Base-by-base conservation (phyloP, 2,888 invertebrate species). In the Cheilosia vernalis region DNA sequence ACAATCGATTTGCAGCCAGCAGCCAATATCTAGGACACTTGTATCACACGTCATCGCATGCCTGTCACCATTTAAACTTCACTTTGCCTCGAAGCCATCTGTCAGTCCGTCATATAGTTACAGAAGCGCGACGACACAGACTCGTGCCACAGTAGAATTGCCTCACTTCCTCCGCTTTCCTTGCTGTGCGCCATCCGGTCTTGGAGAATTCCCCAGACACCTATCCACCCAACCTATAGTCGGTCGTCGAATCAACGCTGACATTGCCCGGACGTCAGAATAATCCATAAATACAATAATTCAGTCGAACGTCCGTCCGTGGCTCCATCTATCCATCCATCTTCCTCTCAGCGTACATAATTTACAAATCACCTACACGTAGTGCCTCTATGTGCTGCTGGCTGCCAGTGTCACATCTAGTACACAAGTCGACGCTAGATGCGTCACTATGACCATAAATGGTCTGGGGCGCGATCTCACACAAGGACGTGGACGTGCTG, bases 401-500 rank as follows among this genome's bases (percentile, higher is more conserved):
- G 27, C 27, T 27, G 27, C 21, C 51, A 51, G 61, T 70, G 58
- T 69, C 70, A 76, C 69, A 81, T 81, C 69, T 81, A 72, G 83
- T 73, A 72, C 83, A 79, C 73, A 64, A 27, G 42, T 60, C 73
- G 42, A 40, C 61, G 73, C 79, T 79, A 64, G 79, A 84, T 84
- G 79, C 84, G 79, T 84, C 84, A 79, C 79, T 74, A 53, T 84
- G 84, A 74, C 84, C 84, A 84, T 84, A 84, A 80, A 84, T 84
- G 85, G 85, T 81, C 70, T 81, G 81, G 67, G 85, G 72, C 70
- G 76, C 72, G 85, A 81, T 76, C 76, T 85, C 76, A 37, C 85
- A 77, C 81, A 85, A 85, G 85, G 85, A 85, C 85, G 85, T 81
- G 81, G 81, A 85, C 81, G 81, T 85, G 85, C 81, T 72, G 85